phyloP scores from a whole-genome alignment of 2,113 vertebrate species.

The Manacus vitellinus region DNA sequence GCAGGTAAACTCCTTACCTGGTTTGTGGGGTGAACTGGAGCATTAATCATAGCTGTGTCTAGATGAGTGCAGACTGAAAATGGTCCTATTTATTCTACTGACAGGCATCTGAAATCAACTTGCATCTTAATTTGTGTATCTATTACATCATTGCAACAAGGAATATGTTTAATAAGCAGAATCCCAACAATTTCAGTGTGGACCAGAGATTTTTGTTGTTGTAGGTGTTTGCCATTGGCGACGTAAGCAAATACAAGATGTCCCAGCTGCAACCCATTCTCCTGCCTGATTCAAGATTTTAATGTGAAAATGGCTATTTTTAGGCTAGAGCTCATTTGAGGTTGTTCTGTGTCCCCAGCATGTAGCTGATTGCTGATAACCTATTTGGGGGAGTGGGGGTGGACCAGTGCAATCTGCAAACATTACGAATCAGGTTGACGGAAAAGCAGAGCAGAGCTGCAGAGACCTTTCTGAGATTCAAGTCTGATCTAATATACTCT shows the following conservation, averaged over 20 bases:
- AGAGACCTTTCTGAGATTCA: background rate
- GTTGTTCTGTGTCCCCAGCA: slow-evolving; percentile 59
- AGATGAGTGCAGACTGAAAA: slow-evolving; percentile 26
- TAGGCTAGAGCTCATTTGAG: slow-evolving; percentile 66
- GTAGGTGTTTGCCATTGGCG: slow-evolving; percentile 40
- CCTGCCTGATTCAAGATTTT: slow-evolving; percentile 51
- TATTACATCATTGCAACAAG: background rate
- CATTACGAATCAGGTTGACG: slow-evolving; percentile 59
- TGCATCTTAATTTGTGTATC: slow-evolving; percentile 16
- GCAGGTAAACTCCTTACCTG: background rate
- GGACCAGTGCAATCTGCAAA: slow-evolving; percentile 70
- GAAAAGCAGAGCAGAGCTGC: slow-evolving; percentile 58
- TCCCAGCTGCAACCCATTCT: slow-evolving; percentile 48
- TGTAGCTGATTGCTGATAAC: slow-evolving; percentile 74
- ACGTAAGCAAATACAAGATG: slow-evolving; percentile 62
- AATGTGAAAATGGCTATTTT: slow-evolving; percentile 78
- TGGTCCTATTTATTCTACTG: slow-evolving; percentile 3
- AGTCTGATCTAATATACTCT: slow-evolving; percentile 17
- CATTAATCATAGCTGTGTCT: background rate
- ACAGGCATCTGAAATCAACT: background rate
- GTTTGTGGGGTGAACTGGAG: background rate
- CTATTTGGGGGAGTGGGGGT: slow-evolving; percentile 23
- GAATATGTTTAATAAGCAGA: slow-evolving; percentile 17
- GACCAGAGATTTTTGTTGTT: background rate
- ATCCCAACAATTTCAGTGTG: background rate